Base-by-base conservation (phyloP, 2,888 invertebrate species). In the Drosophila stalkeri region DNA sequence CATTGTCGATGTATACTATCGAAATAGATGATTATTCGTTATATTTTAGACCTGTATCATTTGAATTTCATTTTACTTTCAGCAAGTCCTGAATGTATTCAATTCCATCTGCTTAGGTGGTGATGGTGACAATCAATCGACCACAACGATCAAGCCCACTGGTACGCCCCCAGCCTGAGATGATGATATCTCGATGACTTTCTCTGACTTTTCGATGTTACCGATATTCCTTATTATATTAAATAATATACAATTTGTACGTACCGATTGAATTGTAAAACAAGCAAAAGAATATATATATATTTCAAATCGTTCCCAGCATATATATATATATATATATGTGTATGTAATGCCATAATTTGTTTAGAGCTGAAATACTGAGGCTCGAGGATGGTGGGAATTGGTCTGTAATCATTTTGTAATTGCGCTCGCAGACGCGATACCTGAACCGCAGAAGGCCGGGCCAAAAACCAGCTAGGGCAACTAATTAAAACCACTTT, bases 401-500 rank as follows among this genome's bases (percentile, higher is more conserved):
- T 59, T 16, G 46, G 71, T 41, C 49, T 56, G 77, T 33, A 44
- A 72, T 76, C 39, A 56, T 61, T 69, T 72, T 63, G 64, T 49
- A 72, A 52, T 56, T 39, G 52, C 77, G 49, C 46, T 39, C 8
- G 39, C 61, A 41, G 35, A 37, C 49, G 70, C 46, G 39, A 71
- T 70, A 52, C 44, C 44, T 44, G 66, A 66, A 74, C 75, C 79
- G 68, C 75, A 56, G 59, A 59, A 56, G 54, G 56, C 62, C 49
- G 56, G 68, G 55, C 66, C 56, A 51, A 39, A 77, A 77, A 57
- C 66, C 54, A 54, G 65, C 80, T 80, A 60, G 77, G 81, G 77
- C 75, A 90, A 89, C 90, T 86, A 86, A 86, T 86, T 86, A 86
- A 86, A 86, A 90, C 82, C 86, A 90, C 86, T 86, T 86, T 79